Evolutionary conservation across 1,140 invertebrate species (phyloP).

Genomic region (Rhizoglyphus robini): DNA sequence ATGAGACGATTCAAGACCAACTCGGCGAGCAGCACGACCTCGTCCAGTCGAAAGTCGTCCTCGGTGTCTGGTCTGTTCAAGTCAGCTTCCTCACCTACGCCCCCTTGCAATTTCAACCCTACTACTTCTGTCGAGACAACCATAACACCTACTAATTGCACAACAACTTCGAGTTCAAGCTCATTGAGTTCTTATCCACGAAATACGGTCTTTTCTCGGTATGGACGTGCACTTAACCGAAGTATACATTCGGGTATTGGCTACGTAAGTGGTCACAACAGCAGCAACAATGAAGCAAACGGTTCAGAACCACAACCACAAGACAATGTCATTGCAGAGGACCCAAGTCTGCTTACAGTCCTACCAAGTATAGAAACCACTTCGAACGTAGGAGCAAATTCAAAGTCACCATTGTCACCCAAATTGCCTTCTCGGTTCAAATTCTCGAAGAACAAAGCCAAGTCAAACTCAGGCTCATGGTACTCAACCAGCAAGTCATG

Average conservation of each 20-base stretch:
- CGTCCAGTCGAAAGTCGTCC: neutral
- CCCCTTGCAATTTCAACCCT: neutral
- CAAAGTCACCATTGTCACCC: constrained; percentile 9
- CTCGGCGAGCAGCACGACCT: constrained; percentile 7
- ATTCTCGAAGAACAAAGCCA: neutral
- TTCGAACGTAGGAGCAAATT: too few relatives aligned
- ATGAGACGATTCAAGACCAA: constrained; percentile 14
- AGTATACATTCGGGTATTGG: constrained; percentile 4
- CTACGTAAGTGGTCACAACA: neutral
- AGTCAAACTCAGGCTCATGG: neutral
- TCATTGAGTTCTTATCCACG: neutral
- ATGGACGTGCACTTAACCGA: constrained; percentile 5
- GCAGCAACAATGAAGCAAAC: neutral
- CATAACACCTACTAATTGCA: neutral
- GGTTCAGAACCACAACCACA: neutral
- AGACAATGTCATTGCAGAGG: neutral
- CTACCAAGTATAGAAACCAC: too few relatives aligned
- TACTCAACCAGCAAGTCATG: neutral
- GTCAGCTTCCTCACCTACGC: constrained; percentile 11
- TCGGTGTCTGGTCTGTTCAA: constrained; percentile 6
- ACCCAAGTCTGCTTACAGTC: too few relatives aligned
- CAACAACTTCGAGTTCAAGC: neutral
- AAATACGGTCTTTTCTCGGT: neutral
- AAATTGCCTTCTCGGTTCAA: constrained; percentile 8
- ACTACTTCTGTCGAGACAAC: neutral